A percentile compares a stretch with the other conserved stretches of the same genome.
Conservation (phyloP, 2,797 vertebrate genomes). For the Thunnus albacares region DNA sequence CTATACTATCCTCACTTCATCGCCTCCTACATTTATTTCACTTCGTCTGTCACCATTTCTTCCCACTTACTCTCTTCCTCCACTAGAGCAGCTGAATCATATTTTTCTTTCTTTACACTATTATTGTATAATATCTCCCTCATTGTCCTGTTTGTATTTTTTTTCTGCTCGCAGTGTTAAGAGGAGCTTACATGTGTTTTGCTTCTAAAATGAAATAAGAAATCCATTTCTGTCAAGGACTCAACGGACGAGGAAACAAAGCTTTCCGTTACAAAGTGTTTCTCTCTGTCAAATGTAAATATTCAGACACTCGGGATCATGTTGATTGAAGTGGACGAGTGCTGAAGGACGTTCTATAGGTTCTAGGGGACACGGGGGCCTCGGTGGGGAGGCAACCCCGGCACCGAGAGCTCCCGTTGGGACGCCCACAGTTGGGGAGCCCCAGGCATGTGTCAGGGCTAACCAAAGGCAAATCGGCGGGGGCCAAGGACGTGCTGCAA, state of each 20-base stretch:
- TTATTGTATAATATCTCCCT: slow-evolving; percentile 12
- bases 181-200: neutral
- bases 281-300: slow-evolving; percentile 25
- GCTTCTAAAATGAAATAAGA: slow-evolving; percentile 24
- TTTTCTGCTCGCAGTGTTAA: neutral
- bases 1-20: slow-evolving; percentile 8
- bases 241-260: slow-evolving; percentile 11
- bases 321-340: slow-evolving; percentile 58
- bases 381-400: slow-evolving; percentile 38
- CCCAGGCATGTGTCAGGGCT: slow-evolving; percentile 68
- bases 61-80: slow-evolving; percentile 3
- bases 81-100: slow-evolving; percentile 9
- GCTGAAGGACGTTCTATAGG: slow-evolving; percentile 62
- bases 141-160: slow-evolving; percentile 13
- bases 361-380: slow-evolving; percentile 24
- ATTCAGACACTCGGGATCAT: slow-evolving; percentile 37
- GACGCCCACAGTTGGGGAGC: slow-evolving; percentile 57
- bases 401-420: slow-evolving; percentile 37
- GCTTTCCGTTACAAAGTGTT: slow-evolving; percentile 7
- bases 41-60: slow-evolving; percentile 27
- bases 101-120: neutral
- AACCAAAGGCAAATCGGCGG: slow-evolving; percentile 56
- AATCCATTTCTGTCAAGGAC: slow-evolving; percentile 25
- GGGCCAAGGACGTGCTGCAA: slow-evolving; percentile 59
- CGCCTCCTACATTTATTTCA: slow-evolving; percentile 23